Evolutionary conservation across 2,113 vertebrate genomes (phyloP).

Genomic region (Pyxicephalus adspersus): DNA sequence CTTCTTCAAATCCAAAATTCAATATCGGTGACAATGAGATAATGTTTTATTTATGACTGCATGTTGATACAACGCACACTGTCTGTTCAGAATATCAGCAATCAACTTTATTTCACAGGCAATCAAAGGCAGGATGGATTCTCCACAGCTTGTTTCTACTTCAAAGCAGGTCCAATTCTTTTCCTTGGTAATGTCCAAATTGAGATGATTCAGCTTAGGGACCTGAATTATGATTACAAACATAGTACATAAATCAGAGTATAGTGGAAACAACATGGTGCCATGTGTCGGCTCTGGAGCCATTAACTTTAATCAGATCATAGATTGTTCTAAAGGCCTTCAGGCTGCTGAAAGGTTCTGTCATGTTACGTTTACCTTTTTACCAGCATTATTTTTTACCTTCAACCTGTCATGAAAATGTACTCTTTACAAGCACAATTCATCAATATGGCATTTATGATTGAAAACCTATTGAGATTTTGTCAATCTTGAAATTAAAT

Average conservation of each 20-base stretch:
- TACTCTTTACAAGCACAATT: too few relatives aligned
- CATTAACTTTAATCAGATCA: neutral
- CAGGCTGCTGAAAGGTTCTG: too few relatives aligned
- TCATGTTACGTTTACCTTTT: too few relatives aligned
- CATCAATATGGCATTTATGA: too few relatives aligned
- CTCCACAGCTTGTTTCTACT: neutral
- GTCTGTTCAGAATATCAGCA: neutral
- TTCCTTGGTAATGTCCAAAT: constrained; percentile 6
- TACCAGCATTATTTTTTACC: too few relatives aligned
- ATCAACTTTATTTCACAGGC: constrained; percentile 2
- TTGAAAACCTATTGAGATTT: too few relatives aligned
- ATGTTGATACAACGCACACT: neutral
- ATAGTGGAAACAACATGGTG: neutral
- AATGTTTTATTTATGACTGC: constrained; percentile 29
- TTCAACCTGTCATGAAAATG: too few relatives aligned
- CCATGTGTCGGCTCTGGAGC: neutral
- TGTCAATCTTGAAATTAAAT: too few relatives aligned
- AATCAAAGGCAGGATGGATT: neutral
- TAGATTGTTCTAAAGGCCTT: neutral
- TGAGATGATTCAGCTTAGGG: neutral
- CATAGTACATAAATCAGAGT: neutral
- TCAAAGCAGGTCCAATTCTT: neutral
- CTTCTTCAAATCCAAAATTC: neutral
- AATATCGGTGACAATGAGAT: neutral
- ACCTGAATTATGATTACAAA: neutral